These are phyloP conservation scores for Nymphicus hollandicus DNA, from an alignment of 2,113 vertebrate genomes.

Conservation along the genomic window DNA sequence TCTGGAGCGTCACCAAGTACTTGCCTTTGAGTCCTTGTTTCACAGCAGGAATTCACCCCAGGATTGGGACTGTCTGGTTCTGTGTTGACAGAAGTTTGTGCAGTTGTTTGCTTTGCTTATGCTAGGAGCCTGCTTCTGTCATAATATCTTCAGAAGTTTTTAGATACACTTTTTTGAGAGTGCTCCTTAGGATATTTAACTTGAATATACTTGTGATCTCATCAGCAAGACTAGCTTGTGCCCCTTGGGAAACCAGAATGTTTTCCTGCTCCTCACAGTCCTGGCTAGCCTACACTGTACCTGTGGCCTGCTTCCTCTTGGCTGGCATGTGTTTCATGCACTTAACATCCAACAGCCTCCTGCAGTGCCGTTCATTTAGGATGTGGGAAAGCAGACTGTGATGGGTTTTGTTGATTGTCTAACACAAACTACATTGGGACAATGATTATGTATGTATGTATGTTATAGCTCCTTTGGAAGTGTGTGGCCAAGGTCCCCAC, in stretches of 20 bases:
- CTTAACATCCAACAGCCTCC: neutral
- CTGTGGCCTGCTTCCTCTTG: neutral
- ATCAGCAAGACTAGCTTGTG: neutral
- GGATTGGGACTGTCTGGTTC: neutral
- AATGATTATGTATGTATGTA: neutral
- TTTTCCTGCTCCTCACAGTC: neutral
- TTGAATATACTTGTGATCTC: neutral
- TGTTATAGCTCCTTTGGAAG: neutral
- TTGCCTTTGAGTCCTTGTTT: neutral
- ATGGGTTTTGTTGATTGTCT: neutral
- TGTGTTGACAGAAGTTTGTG: neutral
- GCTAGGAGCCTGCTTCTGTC: neutral
- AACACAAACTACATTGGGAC: neutral
- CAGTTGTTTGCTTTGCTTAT: neutral
- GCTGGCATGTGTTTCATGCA: neutral
- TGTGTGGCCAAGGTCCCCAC: neutral
- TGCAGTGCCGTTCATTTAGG: neutral
- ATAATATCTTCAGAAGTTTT: neutral
- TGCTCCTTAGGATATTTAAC: neutral
- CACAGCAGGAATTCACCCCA: neutral
- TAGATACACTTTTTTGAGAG: neutral
- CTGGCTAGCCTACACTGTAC: neutral
- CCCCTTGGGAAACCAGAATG: neutral
- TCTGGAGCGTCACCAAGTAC: neutral
- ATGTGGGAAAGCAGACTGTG: neutral